A percentile compares a stretch with the other conserved stretches of the same genome.
Conservation (phyloP, 1,140 invertebrate species). For the Chrysomallon squamiferum region DNA sequence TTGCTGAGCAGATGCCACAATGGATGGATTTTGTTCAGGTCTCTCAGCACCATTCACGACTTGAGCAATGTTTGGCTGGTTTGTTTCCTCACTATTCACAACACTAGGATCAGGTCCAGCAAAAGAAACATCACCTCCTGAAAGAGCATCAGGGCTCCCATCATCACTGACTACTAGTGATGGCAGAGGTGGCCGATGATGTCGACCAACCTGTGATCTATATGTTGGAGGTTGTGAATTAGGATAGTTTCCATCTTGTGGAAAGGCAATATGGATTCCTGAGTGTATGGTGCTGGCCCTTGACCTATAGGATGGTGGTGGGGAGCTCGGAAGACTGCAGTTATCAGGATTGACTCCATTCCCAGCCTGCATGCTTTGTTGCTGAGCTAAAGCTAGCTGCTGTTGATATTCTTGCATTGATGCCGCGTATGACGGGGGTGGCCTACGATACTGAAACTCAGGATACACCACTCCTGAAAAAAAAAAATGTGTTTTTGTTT, state of each 20-base stretch:
- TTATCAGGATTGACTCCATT: slow-evolving; percentile 33
- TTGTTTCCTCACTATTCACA: too few relatives aligned
- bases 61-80: too few relatives aligned
- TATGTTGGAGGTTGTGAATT: slow-evolving; percentile 60
- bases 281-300: slow-evolving; percentile 54
- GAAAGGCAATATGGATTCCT: slow-evolving; percentile 59
- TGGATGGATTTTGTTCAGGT: too few relatives aligned
- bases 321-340: slow-evolving; percentile 54
- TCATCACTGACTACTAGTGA: neutral
- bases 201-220: slow-evolving; percentile 27
- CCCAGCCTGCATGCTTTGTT: slow-evolving; percentile 12
- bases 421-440: slow-evolving; percentile 59
- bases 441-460: slow-evolving; percentile 58
- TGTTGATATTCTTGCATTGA: slow-evolving; percentile 60
- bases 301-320: slow-evolving; percentile 59
- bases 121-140: slow-evolving; percentile 1
- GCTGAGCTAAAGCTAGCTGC: slow-evolving; percentile 37
- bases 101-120: neutral
- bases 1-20: too few relatives aligned
- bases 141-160: neutral
- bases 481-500: too few relatives aligned
- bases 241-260: slow-evolving; percentile 45
- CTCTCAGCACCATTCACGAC: too few relatives aligned
- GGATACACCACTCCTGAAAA: slow-evolving; percentile 58
- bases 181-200: neutral